Percentiles rank a stretch among this genome's conserved stretches.
Conservation (phyloP, 2,113 vertebrate species). For the Syrmaticus mikado region DNA sequence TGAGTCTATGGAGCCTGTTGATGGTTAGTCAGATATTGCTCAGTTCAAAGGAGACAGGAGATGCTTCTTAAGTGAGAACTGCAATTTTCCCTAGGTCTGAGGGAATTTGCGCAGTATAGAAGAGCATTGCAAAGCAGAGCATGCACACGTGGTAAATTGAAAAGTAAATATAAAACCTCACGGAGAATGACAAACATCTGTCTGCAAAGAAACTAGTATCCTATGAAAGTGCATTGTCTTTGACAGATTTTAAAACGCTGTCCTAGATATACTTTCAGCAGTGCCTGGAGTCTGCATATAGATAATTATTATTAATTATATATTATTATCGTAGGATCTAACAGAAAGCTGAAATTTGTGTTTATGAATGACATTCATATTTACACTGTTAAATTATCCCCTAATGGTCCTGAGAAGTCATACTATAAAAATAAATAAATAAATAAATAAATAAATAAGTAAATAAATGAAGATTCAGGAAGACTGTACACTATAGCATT, state of each 20-base stretch:
- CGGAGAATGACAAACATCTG: not conserved
- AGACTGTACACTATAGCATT: not conserved
- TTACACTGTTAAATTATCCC: not conserved
- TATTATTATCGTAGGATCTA: not conserved
- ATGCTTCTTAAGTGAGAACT: not conserved
- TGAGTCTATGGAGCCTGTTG: not conserved
- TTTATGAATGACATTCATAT: not conserved
- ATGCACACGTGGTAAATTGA: not conserved
- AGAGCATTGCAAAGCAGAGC: not conserved
- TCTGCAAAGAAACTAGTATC: not conserved
- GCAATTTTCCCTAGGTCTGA: not conserved
- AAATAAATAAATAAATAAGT: not conserved
- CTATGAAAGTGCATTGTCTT: not conserved
- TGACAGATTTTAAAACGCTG: not conserved
- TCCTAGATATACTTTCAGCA: not conserved
- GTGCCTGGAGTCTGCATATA: not conserved
- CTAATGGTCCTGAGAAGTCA: not conserved
- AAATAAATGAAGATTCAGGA: not conserved
- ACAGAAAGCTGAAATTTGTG: not conserved
- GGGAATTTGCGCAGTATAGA: rapidly evolving
- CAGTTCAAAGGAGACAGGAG: not conserved
- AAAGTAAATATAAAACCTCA: not conserved
- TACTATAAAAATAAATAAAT: not conserved
- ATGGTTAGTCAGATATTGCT: not conserved
- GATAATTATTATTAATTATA: not conserved